Base-by-base conservation (phyloP, 2,797 vertebrate species). In the Eurystomus glaucurus region DNA sequence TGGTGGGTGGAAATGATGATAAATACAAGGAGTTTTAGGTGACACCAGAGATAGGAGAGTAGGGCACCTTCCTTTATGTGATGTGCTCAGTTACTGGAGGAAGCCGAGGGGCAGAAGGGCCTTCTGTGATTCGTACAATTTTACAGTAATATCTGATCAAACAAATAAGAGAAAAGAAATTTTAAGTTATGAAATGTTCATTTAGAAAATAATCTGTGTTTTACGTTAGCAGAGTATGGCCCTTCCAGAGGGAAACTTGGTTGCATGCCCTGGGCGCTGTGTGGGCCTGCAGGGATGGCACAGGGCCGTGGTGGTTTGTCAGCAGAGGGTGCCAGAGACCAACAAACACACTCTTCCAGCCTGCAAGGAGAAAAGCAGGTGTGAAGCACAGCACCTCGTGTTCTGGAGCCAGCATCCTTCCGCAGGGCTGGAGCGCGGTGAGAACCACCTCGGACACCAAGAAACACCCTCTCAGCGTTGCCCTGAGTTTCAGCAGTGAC, bases 241-340 rank as follows among this genome's bases (percentile, higher is more conserved):
- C 45, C 26, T 78, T 54, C 41, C 33, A 74, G 37, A 39, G 54
- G 25, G 57, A 7, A 23, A 6, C 14, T 28, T 9, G 12, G 6
- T 7, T 14, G 76, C 3, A 0, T 16, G 52, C 29, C 13, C 15
- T 9, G 20, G 21, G 28, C 19, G 0, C 29, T 23, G 46, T 16
- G 3, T 33, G 58, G 58, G n/a, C 41, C 54, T 16, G 50, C 31
- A 18, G 54, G 23, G n/a, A 4, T 15, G 43, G 45, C 57, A 9
- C 65, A 23, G 33, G 23, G 20, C 10, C 2, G 10, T 43, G 51
- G 17, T 31, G 25, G 7, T 68, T 20, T 28, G 93, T 95, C 97
- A 94, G 92, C 93, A 98, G 97, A 97, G 97, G 97, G 97, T 76
- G 97, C 97, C 95, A 95, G 85, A 97, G 97, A 79, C 94, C 84